phyloP scores from a whole-genome alignment of 2,797 vertebrate species.

The Antrozous pallidus region DNA sequence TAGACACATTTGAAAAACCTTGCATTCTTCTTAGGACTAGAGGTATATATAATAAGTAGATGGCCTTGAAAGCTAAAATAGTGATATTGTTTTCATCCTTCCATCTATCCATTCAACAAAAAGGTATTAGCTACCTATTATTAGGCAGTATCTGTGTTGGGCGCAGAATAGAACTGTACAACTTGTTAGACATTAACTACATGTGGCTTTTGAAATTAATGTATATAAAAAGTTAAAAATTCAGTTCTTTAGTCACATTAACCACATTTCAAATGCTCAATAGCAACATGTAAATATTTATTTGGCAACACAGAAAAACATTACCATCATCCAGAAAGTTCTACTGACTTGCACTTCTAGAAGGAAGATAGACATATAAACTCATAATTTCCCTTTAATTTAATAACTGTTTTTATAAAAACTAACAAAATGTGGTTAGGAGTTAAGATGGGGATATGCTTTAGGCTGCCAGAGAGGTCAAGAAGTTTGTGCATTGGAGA shows the following conservation, averaged over 20 bases:
- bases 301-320: not conserved
- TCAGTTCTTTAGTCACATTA: not conserved
- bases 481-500: not conserved
- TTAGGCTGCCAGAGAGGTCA: not conserved
- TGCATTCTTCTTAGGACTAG: not conserved
- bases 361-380: not conserved
- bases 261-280: not conserved
- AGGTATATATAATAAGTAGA: not conserved
- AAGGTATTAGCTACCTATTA: not conserved
- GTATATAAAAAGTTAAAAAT: not conserved
- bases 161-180: not conserved
- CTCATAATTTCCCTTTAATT: not conserved
- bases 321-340: not conserved
- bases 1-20: not conserved
- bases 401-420: slow-evolving; percentile 3
- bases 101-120: not conserved
- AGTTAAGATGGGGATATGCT: not conserved
- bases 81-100: not conserved
- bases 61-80: not conserved
- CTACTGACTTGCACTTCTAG: not conserved
- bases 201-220: not conserved
- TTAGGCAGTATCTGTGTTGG: not conserved
- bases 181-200: not conserved
- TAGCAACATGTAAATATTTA: not conserved
- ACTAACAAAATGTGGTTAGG: not conserved